Evolutionary conservation across 1,140 invertebrate genomes (phyloP), one percentile per base, ranked within the genome.

Genomic region (Myzus persicae): DNA sequence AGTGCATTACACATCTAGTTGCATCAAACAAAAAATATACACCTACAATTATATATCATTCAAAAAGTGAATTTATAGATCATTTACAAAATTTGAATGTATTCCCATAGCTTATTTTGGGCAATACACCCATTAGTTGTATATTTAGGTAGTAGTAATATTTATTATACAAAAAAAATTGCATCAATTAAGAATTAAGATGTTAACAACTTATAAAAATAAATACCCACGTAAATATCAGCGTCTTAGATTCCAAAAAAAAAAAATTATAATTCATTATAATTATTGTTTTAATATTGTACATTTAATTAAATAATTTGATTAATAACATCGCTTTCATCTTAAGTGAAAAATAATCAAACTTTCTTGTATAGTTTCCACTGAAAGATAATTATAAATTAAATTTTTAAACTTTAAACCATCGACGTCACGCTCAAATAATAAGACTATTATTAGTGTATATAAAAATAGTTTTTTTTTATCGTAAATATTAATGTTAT

Each of bases 241-340:
- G 76, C 5, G 5, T 40, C 5, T 38, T 38, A 82, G 0, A 85
- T 85, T 85, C 44, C 31, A 82, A 20, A 82, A 38, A 6, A 26
- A 31, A 31, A 85, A 31, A n/a, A 44, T 42, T 85, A 85, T 42
- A 42, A 85, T 44, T 85, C 22, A 87, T 87, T n/a, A 18, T 46
- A 24, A 82, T 82, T 40, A 38, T n/a, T 87, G 14, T 42, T 87
- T 87, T 42, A 42, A 87, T 44, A n/a, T 20, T 44, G 84, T 42
- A 18, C 31, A 26, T 87, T 87, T n/a, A 87, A 87, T 46, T 87
- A 42, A n/a, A 46, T 44, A 87, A 87, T 87, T 87, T 87, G 31
- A 87, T 87, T 87, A 87, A 87, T 42, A 18, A 87, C 40, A 5
- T 46, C 14, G 4, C 40, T 87, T 87, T 87, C 24, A 85, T 87